phyloP scores from a whole-genome alignment of 2,888 invertebrate genomes.

The Melanotus villosus region DNA sequence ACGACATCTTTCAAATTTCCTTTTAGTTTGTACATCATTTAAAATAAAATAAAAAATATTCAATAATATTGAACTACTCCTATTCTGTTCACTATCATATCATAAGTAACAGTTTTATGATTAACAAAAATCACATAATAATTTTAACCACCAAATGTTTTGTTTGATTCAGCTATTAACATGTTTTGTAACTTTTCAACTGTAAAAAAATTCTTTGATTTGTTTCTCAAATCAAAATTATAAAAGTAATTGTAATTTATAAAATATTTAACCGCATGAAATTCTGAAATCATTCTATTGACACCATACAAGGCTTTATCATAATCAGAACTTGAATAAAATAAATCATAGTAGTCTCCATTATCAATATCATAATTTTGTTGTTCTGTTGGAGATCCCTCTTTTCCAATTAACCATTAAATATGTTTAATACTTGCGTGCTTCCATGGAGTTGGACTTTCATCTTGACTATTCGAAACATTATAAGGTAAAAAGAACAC shows the following conservation, averaged over 20 bases:
- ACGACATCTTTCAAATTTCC: not conserved
- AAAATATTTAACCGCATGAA: too few relatives aligned
- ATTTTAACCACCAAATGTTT: constrained; percentile 6
- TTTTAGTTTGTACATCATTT: too few relatives aligned
- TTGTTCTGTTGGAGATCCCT: not conserved
- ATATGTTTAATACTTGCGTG: constrained; percentile 11
- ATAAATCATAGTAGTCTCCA: too few relatives aligned
- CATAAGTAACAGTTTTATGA: not conserved
- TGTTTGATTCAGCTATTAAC: not conserved
- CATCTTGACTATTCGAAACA: too few relatives aligned
- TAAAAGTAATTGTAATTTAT: constrained; percentile 8
- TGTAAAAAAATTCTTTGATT: constrained; percentile 2
- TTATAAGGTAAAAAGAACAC: too few relatives aligned
- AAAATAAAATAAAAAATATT: too few relatives aligned
- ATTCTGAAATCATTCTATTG: too few relatives aligned
- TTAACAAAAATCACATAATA: constrained; percentile 7
- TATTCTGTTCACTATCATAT: not conserved
- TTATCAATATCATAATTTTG: constrained; percentile 6
- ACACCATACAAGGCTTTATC: too few relatives aligned
- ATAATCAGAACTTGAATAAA: too few relatives aligned
- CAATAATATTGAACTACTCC: too few relatives aligned
- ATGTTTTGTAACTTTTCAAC: not conserved
- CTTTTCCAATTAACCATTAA: constrained; percentile 6
- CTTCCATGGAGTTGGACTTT: constrained; percentile 10
- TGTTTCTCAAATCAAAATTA: too few relatives aligned